These are phyloP conservation scores for Drosophila auraria DNA, from an alignment of 1,140 invertebrate species.

Conservation along the genomic window DNA sequence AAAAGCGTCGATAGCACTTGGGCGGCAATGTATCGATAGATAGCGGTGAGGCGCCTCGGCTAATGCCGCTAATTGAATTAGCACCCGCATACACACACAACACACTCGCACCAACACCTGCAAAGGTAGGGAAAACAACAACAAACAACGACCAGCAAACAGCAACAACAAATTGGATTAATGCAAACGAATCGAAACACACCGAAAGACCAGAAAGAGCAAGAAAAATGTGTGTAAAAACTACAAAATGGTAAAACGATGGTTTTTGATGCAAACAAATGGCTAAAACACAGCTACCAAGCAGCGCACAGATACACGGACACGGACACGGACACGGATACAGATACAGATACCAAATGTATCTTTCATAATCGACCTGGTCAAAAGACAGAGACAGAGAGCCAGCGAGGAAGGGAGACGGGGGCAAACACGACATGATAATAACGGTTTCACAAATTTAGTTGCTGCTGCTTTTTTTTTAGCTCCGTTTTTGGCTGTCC, in stretches of 20 bases:
- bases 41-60: conserved; percentile 6
- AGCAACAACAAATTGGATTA: conserved; percentile 73
- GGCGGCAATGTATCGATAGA: conserved; percentile 22
- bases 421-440: conserved; percentile 41
- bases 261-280: conserved; percentile 48
- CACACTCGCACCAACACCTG: not conserved
- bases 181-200: conserved; percentile 53
- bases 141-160: conserved; percentile 1
- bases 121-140: conserved; percentile 9
- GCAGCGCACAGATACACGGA: conserved; percentile 2
- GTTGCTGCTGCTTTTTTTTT: conserved; percentile 18
- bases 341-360: conserved; percentile 28
- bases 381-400: conserved; percentile 17
- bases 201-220: conserved; percentile 27
- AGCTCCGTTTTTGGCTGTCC: conserved; percentile 16
- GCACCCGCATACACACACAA: conserved; percentile 31
- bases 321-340: conserved; percentile 16
- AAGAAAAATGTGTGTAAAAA: conserved; percentile 39
- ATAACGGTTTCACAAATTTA: conserved; percentile 57
- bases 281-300: conserved; percentile 35
- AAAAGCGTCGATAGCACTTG: conserved; percentile 10
- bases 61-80: conserved; percentile 71
- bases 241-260: conserved; percentile 47
- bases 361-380: conserved; percentile 49
- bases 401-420: not conserved